Evolutionary conservation across 2,888 invertebrate genomes (phyloP).

Genomic region (Marronus borbonicus): DNA sequence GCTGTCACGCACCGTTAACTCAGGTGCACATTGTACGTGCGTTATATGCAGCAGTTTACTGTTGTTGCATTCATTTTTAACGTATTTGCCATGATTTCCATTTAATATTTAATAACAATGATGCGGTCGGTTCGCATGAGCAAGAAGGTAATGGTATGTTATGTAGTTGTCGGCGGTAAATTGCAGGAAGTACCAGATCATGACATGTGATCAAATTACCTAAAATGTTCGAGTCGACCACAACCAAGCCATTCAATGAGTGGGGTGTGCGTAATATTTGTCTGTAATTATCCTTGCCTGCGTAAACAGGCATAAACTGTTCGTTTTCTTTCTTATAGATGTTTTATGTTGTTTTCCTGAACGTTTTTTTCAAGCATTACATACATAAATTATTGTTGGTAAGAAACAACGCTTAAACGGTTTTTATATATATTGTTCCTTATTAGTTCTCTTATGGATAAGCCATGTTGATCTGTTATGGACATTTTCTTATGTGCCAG

Average conservation of each 20-base stretch:
- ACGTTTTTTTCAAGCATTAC: too few species aligned
- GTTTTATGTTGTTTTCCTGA: too few species aligned
- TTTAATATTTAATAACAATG: slow-evolving; percentile 66
- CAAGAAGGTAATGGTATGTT: slow-evolving; percentile 36
- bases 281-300: not conserved
- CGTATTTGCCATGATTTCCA: slow-evolving; percentile 69
- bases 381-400: too few species aligned
- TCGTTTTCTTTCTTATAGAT: not conserved
- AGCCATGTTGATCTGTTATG: too few species aligned
- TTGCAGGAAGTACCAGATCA: slow-evolving; percentile 41
- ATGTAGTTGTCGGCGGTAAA: slow-evolving; percentile 5
- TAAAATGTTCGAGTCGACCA: slow-evolving; percentile 27
- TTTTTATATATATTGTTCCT: too few species aligned
- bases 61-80: slow-evolving; percentile 59
- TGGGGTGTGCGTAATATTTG: not conserved
- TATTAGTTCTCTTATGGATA: too few species aligned
- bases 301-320: not conserved
- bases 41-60: not conserved
- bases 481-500: too few species aligned
- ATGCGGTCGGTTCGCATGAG: slow-evolving; percentile 27
- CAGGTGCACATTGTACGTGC: not conserved
- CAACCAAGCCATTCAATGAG: not conserved
- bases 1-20: slow-evolving; percentile 2
- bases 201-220: slow-evolving; percentile 41
- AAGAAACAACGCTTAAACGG: too few species aligned